These are phyloP conservation scores for Takifugu rubripes DNA, from an alignment of 2,797 vertebrate genomes.

Conservation along the genomic window DNA sequence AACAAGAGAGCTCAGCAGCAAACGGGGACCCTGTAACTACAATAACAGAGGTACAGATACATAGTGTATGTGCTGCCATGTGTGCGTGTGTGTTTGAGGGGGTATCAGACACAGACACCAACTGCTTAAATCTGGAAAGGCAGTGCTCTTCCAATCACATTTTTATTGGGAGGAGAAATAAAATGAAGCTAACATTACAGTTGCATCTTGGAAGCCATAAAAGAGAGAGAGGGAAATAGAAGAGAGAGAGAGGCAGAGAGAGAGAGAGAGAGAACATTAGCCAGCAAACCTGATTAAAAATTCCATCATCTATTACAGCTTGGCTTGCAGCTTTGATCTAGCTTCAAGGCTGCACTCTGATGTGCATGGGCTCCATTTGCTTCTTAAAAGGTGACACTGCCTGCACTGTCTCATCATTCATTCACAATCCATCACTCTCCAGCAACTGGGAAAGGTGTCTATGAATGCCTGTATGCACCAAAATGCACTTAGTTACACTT, in stretches of 20 bases:
- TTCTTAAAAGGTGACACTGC: constrained; percentile 68
- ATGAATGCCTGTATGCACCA: constrained; percentile 12
- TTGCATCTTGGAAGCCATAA: constrained; percentile 40
- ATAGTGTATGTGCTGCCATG: no score
- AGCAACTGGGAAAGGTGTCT: constrained; percentile 35
- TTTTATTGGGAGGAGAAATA: constrained; percentile 29
- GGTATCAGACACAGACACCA: no score
- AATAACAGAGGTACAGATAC: no score
- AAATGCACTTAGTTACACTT: constrained; percentile 16
- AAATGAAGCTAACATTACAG: constrained; percentile 40
- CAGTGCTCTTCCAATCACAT: background rate
- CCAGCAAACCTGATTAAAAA: constrained; percentile 68
- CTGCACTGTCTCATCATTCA: constrained; percentile 57
- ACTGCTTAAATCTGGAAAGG: constrained; percentile 35
- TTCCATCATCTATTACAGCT: constrained; percentile 67
- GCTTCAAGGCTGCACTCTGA: constrained; percentile 67
- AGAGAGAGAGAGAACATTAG: constrained; percentile 15
- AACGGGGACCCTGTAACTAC: no score
- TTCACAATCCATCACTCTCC: constrained; percentile 59
- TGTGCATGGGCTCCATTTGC: constrained; percentile 39
- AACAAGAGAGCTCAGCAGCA: constrained; percentile 23
- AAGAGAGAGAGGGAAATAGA: constrained; percentile 33
- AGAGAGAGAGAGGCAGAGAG: constrained; percentile 8
- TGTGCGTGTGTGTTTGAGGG: no score
- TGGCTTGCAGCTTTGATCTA: constrained; percentile 64